Evolutionary conservation across 2,113 vertebrate genomes (phyloP).

Genomic region (Oxyura jamaicensis): DNA sequence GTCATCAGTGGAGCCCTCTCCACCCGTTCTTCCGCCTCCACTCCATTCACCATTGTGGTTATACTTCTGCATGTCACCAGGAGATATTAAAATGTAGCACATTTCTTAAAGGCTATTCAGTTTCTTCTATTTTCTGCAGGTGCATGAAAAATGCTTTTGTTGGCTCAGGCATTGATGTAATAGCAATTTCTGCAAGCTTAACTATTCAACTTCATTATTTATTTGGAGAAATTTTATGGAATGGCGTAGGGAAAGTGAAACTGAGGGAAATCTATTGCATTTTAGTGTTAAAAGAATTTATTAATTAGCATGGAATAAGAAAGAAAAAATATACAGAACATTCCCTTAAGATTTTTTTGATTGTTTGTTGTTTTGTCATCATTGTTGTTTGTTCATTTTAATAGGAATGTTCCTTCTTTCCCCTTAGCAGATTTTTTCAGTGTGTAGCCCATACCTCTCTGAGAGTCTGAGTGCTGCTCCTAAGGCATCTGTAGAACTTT

Average conservation of each 20-base stretch:
- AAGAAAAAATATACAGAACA: not conserved
- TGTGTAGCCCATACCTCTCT: not conserved
- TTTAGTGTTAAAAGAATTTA: not conserved
- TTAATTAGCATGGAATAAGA: not conserved
- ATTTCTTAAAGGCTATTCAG: conserved; percentile 19
- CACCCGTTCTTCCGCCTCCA: not conserved
- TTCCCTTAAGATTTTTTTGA: not conserved
- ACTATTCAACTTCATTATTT: conserved; percentile 12
- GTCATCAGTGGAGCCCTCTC: not conserved
- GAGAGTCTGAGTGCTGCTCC: not conserved
- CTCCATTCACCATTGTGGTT: not conserved
- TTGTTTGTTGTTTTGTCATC: not conserved
- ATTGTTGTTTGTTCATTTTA: not conserved
- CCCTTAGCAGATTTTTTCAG: not conserved
- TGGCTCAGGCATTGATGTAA: conserved; percentile 17
- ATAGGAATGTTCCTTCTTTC: not conserved
- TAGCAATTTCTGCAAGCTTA: conserved; percentile 32
- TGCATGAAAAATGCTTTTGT: conserved; percentile 42
- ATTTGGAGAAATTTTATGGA: not conserved
- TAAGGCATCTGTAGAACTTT: not conserved
- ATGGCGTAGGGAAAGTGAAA: not conserved
- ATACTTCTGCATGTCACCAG: not conserved
- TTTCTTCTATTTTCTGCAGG: conserved; percentile 12
- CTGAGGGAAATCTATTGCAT: not conserved
- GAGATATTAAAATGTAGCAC: not conserved